A percentile compares a stretch with the other conserved stretches of the same genome.
phyloP scores from a whole-genome alignment of 1,140 invertebrate genomes.

The Drosophila dunni region DNA sequence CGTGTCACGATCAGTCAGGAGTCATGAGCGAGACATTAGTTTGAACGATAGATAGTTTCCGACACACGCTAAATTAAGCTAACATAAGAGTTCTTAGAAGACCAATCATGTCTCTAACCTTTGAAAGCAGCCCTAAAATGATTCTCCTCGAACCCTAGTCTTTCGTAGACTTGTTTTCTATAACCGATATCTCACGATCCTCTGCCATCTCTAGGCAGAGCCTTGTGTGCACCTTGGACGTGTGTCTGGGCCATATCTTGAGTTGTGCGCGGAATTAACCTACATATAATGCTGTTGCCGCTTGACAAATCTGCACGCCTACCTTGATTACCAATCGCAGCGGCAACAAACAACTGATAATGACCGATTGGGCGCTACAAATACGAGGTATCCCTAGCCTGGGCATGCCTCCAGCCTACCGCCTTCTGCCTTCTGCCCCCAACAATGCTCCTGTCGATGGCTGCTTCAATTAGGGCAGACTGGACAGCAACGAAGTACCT shows the following conservation, averaged over 20 bases:
- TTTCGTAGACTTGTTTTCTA: not conserved
- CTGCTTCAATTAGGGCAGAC: conserved; percentile 70
- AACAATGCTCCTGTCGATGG: conserved; percentile 22
- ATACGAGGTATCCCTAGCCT: conserved; percentile 41
- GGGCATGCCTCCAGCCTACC: not conserved
- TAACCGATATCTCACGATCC: not conserved
- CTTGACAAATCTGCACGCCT: conserved; percentile 81
- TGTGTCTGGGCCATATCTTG: conserved; percentile 61
- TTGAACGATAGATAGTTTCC: no score
- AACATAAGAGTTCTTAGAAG: no score
- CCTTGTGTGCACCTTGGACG: conserved; percentile 19
- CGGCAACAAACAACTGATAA: conserved; percentile 81
- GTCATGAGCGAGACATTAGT: no score
- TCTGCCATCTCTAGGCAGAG: conserved; percentile 5
- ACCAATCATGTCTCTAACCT: no score
- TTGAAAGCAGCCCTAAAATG: no score
- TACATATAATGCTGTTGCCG: conserved; percentile 78
- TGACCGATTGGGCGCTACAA: conserved; percentile 75
- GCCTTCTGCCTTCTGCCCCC: not conserved
- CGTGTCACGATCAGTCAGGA: conserved; percentile 1
- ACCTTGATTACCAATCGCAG: conserved; percentile 75
- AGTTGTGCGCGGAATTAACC: conserved; percentile 79
- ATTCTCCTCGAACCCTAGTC: no score
- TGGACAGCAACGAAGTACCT: conserved; percentile 47
- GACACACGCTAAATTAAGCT: no score